Conservation (phyloP, 2,888 invertebrate species). For the Bombyx huttoni region DNA sequence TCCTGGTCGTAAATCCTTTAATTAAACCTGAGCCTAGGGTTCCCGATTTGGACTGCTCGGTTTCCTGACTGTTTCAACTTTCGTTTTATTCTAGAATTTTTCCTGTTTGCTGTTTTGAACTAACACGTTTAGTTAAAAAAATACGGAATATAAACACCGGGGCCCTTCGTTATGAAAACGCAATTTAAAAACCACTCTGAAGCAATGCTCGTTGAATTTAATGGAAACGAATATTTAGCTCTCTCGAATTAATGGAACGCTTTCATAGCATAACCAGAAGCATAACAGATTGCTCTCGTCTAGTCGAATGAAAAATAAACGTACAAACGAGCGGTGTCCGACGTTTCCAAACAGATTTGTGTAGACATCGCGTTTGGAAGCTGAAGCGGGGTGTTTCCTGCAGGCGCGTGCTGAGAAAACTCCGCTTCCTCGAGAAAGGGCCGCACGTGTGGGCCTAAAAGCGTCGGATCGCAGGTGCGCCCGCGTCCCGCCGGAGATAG, state of each 20-base stretch:
- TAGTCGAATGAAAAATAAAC: background rate
- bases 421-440: conserved; percentile 52
- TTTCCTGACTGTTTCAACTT: background rate
- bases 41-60: conserved; percentile 11
- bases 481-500: conserved; percentile 22
- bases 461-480: conserved; percentile 47
- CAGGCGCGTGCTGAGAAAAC: conserved; percentile 23
- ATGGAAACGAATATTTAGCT: background rate
- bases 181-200: background rate
- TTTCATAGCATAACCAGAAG: background rate
- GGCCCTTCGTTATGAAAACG: background rate
- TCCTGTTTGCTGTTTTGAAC: background rate
- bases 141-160: background rate
- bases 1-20: conserved; percentile 40
- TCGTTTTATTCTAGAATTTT: background rate
- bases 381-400: conserved; percentile 6
- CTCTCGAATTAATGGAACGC: background rate
- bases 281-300: background rate
- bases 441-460: conserved; percentile 50
- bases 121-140: too few species aligned
- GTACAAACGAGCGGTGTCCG: conserved; percentile 1
- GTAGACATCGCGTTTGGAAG: conserved; percentile 2
- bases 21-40: conserved; percentile 36
- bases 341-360: background rate
- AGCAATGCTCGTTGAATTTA: background rate